Base-by-base conservation (phyloP, 2,113 vertebrate species). In the Gadus chalcogrammus region DNA sequence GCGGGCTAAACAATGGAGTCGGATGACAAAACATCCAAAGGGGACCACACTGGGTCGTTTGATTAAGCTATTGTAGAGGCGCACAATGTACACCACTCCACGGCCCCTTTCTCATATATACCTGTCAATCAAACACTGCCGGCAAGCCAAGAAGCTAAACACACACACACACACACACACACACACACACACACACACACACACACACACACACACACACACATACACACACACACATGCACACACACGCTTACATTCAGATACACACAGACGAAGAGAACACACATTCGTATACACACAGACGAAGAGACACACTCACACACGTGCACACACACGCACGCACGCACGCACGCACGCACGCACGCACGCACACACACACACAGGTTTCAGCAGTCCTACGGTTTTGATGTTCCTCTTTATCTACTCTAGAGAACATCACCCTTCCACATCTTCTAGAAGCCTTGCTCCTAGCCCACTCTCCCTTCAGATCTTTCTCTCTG, bases 11-110 rank as follows among this genome's bases (percentile, higher is more conserved):
- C 89, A 91, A 93, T 88, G 79, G 85, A 79, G 77, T 87, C 76
- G 56, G 86, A 88, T 90, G 85, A 91, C 88, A 89, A 90, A 91
- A 91, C 84, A 83, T 88, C 87, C 42, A 86, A 90, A 87, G 87
- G 87, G 88, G 85, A 88, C 86, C 86, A 87, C 87, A 89, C 84
- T 79, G 86, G 78, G 86, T 69, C 79, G 76, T 85, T 88, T 82
- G 84, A 91, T 90, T 79, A 88, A 89, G 85, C 86, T 72, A 88
- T 91, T 90, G 86, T 90, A 85, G n/a, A 79, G 67, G 60, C 65
- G 48, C 82, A 90, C 84, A 89, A 86, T 87, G 77, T 88, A 85
- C 87, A 89, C 81, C 87, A 88, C 85, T 88, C 82, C 84, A 83
- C 77, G 56, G 84, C 78, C 68, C 71, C 82, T 86, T 88, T 89